Conservation (phyloP, 2,888 invertebrate species). For the Spialia ferax region DNA sequence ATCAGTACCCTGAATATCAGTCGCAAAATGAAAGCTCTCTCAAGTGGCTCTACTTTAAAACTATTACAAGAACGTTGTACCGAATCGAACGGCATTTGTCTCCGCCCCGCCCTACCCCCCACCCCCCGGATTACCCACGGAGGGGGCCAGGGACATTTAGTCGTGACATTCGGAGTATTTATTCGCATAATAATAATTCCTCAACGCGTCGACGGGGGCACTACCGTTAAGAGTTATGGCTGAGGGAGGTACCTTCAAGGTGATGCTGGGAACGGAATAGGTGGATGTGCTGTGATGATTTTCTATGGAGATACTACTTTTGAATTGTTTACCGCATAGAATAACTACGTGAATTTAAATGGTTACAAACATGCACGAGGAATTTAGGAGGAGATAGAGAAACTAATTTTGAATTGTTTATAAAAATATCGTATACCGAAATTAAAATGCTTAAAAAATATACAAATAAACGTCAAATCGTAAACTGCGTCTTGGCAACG, state of each 20-base stretch:
- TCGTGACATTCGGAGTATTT: conserved; percentile 89
- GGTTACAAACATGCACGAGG: no score
- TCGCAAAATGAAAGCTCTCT: conserved; percentile 2
- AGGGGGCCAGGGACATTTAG: conserved; percentile 84
- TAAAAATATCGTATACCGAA: no score
- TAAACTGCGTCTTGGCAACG: no score
- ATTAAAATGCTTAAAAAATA: no score
- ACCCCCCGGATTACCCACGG: conserved; percentile 58
- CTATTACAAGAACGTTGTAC: conserved; percentile 61
- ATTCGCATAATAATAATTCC: conserved; percentile 89
- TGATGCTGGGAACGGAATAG: conserved; percentile 56
- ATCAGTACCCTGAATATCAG: neutral
- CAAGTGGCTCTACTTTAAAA: conserved; percentile 63
- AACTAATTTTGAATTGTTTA: no score
- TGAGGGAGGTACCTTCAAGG: conserved; percentile 79
- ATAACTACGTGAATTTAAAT: no score
- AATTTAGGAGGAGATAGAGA: no score
- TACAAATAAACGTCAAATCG: no score
- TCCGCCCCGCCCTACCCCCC: conserved; percentile 46
- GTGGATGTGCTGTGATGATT: conserved; percentile 65
- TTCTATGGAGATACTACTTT: no score
- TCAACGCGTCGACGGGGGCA: conserved; percentile 82
- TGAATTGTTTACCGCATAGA: no score
- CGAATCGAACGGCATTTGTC: conserved; percentile 65
- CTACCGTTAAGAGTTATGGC: conserved; percentile 81